Base-by-base conservation (phyloP, 1,140 invertebrate genomes). In the Drosophila suzukii region DNA sequence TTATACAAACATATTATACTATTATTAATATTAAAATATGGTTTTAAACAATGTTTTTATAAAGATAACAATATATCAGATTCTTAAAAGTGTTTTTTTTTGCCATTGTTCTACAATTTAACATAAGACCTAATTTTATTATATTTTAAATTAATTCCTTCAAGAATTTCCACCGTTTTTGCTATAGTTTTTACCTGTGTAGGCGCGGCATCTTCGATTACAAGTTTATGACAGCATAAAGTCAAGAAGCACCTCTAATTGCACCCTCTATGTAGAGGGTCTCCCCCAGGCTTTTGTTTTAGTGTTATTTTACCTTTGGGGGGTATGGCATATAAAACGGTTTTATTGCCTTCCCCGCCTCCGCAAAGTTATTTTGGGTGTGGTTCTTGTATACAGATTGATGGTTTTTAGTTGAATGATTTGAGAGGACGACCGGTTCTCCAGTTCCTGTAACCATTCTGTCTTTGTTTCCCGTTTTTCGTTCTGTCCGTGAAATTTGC, bases 171-270 rank as follows among this genome's bases (percentile, higher is more conserved):
- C 7, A 10, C 0, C 1, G 8, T 10, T 10, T 34, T 10, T 34
- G 8, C 32, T 34, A 8, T 10, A 0, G 2, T 0, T 39, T 62
- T 44, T 65, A 6, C n/a, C 27, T 38, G 71, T 46, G 56, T 24
- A 49, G n/a, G 6, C 2, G 8, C 6, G 24, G 8, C 13, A 38
- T 47, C 72, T 75, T 75, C 65, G 74, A 77, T 77, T 70, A 54
- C 75, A 77, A 46, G 56, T 77, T 77, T 82, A 82, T 78, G 79
- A 74, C 50, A 62, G 53, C 70, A 82, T 82, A 82, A 82, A 82
- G 41, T 61, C 58, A 77, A 68, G 58, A 62, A 71, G 56, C 46
- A 51, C 38, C 74, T 76, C 76, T 76, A 76, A 76, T 76, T 76
- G 74, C 55, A 56, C 43, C 39, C 32, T 38, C 38, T 44, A 17